A percentile compares a stretch with the other conserved stretches of the same genome.
These are phyloP conservation scores for Hymenochirus boettgeri DNA, from an alignment of 2,113 vertebrate species.

Conservation along the genomic window DNA sequence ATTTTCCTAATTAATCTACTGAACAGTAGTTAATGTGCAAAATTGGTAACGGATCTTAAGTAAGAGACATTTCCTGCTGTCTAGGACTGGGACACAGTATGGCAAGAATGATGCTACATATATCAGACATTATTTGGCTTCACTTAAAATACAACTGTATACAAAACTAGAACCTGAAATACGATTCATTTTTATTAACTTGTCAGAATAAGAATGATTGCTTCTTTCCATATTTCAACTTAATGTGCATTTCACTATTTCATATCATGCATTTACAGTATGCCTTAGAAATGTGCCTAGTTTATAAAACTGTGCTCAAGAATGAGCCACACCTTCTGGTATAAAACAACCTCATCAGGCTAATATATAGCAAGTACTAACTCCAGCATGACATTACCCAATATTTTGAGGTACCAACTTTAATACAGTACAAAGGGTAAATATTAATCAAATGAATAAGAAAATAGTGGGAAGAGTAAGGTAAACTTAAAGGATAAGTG, in stretches of 20 bases:
- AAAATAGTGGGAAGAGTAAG: no score
- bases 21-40: conserved; percentile 50
- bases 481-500: no score
- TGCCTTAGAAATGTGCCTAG: background rate
- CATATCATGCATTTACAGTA: background rate
- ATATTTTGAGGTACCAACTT: no score
- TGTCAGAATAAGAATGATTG: conserved; percentile 25
- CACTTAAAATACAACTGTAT: conserved; percentile 36
- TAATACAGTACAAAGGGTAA: no score
- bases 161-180: conserved; percentile 20
- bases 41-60: conserved; percentile 44
- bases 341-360: no score
- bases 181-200: conserved; percentile 13
- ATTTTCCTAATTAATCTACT: conserved; percentile 27
- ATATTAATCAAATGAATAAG: no score
- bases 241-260: conserved; percentile 8
- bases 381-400: no score
- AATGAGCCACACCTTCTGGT: no score
- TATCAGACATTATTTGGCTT: conserved; percentile 39
- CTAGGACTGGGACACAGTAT: conserved; percentile 39
- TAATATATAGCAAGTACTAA: no score
- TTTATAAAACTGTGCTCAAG: background rate
- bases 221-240: background rate
- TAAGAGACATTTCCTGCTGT: conserved; percentile 37
- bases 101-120: conserved; percentile 41